Evolutionary conservation across 2,113 vertebrate species (phyloP), one percentile per base, ranked within the genome.

Genomic region (Callipepla squamata): DNA sequence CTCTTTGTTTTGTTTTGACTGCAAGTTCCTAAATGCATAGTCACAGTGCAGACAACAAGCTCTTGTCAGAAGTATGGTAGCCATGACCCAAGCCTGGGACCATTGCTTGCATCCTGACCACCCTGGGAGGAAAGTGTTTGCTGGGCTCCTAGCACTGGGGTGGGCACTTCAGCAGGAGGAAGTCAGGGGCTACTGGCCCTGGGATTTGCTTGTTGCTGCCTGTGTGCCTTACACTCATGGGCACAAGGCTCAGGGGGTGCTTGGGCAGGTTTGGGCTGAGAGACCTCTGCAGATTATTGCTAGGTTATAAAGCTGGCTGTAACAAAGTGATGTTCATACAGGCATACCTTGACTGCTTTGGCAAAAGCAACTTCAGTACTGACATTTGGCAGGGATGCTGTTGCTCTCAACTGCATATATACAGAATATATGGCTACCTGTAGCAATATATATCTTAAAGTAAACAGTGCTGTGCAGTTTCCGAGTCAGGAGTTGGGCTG

Each of bases 401-500:
- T 34, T 47, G 53, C 55, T 55, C 7, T 1, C 22, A 59, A 36
- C 11, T 75, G 13, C 65, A 8, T 65, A 2, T 32, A 6, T 58
- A 32, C 45, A 38, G 23, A 16, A 36, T 25, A 32, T 8, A 58
- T 58, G 32, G 55, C 32, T 58, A n/a, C 18, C 17, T 57, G 6
- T 57, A 57, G 30, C 53, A 55, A n/a, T 3, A 16, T 77, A 62
- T 40, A 62, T 38, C 65, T 84, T 77, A 86, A 91, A 90, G 88
- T 67, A 85, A 83, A 69, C 45, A 80, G 19, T 67, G 74, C 78
- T 80, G 38, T 69, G 47, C 17, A 59, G 89, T 65, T 92, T 74
- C 91, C 90, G 80, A 90, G 77, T 90, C 89, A 93, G 94, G 42
- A 36, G 7, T 63, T 50, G 58, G 66, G 66, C 48, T 36, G 66